Evolutionary conservation across 2,113 vertebrate species (phyloP).

Genomic region (Oncorhynchus kisutch): DNA sequence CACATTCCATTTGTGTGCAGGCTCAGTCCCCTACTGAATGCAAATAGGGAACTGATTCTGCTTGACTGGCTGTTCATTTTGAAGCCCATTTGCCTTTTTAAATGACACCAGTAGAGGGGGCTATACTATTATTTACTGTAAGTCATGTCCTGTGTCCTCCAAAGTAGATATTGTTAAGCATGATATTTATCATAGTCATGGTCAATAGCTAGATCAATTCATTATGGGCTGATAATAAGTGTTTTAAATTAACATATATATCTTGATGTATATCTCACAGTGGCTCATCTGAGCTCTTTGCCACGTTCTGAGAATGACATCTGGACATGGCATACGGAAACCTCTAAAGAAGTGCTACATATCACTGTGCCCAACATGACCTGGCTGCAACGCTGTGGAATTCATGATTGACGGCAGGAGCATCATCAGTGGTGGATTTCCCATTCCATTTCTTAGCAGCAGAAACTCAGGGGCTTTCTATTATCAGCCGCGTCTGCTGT

Average conservation of each 20-base stretch:
- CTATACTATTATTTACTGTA: slow-evolving; percentile 5
- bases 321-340: slow-evolving; percentile 81
- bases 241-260: too few relatives aligned
- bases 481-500: too few relatives aligned
- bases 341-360: slow-evolving; percentile 79
- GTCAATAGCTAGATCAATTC: too few relatives aligned
- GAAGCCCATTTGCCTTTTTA: background rate
- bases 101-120: slow-evolving; percentile 48
- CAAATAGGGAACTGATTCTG: too few relatives aligned
- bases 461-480: too few relatives aligned
- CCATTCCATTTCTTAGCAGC: too few relatives aligned
- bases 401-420: slow-evolving; percentile 81
- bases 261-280: slow-evolving; percentile 52
- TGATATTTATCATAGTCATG: too few relatives aligned
- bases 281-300: slow-evolving; percentile 80
- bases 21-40: too few relatives aligned
- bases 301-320: slow-evolving; percentile 84
- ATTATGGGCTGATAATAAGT: too few relatives aligned
- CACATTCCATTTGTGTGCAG: too few relatives aligned
- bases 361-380: slow-evolving; percentile 82
- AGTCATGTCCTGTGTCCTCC: background rate
- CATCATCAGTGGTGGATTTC: slow-evolving; percentile 83
- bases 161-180: too few relatives aligned
- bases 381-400: slow-evolving; percentile 82
- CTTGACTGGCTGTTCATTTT: too few relatives aligned